phyloP scores from a whole-genome alignment of 1,140 invertebrate species.

The Gryon sp. region DNA sequence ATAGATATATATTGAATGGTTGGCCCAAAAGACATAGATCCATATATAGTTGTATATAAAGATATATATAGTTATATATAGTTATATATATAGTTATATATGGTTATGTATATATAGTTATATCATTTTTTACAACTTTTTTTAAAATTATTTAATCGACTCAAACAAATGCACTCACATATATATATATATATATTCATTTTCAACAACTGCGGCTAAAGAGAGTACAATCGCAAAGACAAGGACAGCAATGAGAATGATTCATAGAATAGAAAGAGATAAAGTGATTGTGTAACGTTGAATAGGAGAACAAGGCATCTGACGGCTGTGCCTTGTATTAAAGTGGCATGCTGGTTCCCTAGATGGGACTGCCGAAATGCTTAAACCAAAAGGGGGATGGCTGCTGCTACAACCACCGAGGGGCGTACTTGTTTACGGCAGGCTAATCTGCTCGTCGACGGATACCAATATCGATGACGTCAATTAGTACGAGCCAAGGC shows the following conservation, averaged over 20 bases:
- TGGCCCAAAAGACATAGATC: no score
- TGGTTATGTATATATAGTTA: no score
- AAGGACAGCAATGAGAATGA: not conserved
- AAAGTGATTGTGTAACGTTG: slow-evolving; percentile 11
- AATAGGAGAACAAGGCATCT: slow-evolving; percentile 1
- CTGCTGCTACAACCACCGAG: slow-evolving; percentile 38
- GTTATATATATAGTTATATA: no score
- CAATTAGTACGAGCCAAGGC: slow-evolving; percentile 77
- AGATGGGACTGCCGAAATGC: slow-evolving; percentile 50
- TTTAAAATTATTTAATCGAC: slow-evolving; percentile 47
- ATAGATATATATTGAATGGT: no score
- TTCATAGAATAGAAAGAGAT: slow-evolving; percentile 1
- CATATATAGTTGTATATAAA: no score
- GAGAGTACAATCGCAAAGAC: slow-evolving; percentile 5
- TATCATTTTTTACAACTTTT: no score
- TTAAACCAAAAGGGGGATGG: slow-evolving; percentile 53
- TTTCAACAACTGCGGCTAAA: slow-evolving; percentile 29
- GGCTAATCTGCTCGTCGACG: slow-evolving; percentile 79
- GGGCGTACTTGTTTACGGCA: slow-evolving; percentile 78
- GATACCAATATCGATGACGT: slow-evolving; percentile 80
- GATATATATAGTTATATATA: no score
- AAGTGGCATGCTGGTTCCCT: slow-evolving; percentile 65
- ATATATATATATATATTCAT: no score
- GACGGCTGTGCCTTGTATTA: slow-evolving; percentile 43
- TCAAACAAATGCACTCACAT: slow-evolving; percentile 28